Conservation (phyloP, 2,113 vertebrate genomes). For the western clawed frog (Xenopus tropicalis) region DNA sequence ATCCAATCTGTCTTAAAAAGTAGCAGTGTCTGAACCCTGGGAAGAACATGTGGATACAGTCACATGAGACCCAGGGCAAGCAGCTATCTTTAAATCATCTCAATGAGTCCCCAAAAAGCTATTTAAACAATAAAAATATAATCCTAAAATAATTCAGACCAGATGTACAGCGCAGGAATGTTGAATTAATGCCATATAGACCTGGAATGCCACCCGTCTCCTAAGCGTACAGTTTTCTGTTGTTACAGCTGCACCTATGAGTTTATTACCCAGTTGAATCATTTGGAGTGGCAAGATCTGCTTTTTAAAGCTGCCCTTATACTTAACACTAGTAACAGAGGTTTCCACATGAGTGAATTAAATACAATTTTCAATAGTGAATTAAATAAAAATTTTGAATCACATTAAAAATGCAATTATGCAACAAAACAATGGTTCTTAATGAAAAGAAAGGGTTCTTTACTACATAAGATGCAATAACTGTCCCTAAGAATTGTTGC, state of each 20-base stretch:
- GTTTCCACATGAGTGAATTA: too few species aligned
- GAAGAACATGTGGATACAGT: constrained; percentile 17
- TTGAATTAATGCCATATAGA: constrained; percentile 41
- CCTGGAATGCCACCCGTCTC: constrained; percentile 33
- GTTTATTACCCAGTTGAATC: constrained; percentile 19
- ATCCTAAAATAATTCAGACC: constrained; percentile 41
- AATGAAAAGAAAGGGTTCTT: too few species aligned
- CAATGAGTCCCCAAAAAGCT: constrained; percentile 44
- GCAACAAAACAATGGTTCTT: too few species aligned
- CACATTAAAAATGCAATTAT: too few species aligned
- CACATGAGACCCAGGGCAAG: constrained; percentile 30
- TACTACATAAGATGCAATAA: not conserved
- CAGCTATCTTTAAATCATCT: constrained; percentile 43
- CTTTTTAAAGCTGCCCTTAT: not conserved
- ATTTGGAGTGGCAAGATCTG: constrained; percentile 24
- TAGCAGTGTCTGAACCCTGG: constrained; percentile 8
- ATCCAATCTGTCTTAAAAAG: not conserved
- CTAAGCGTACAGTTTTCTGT: constrained; percentile 21
- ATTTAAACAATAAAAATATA: constrained; percentile 45
- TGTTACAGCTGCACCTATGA: constrained; percentile 42
- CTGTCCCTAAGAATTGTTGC: not conserved
- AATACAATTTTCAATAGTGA: too few species aligned
- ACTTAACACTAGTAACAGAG: too few species aligned
- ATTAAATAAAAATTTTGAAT: too few species aligned
- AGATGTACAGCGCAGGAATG: constrained; percentile 36